phyloP scores from a whole-genome alignment of 1,140 invertebrate species.

The Drosophila rhopaloa region DNA sequence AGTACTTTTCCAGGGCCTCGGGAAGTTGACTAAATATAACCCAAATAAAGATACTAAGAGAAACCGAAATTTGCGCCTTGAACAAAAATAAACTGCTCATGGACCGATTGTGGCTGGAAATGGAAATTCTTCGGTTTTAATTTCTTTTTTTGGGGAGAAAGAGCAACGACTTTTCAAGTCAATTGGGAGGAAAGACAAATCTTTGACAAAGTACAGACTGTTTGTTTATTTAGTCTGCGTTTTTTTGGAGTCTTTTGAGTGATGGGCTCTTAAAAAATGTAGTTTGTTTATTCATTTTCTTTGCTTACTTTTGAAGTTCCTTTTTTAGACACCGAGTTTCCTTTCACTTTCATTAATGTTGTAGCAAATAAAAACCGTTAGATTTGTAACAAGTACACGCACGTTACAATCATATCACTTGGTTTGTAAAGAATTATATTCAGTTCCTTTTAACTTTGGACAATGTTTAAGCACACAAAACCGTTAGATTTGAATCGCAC shows the following conservation, averaged over 20 bases:
- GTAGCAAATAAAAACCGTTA: constrained; percentile 31
- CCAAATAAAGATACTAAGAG: constrained; percentile 22
- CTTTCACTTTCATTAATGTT: constrained; percentile 3
- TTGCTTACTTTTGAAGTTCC: constrained; percentile 18
- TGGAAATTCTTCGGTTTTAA: constrained; percentile 38
- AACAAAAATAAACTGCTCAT: constrained; percentile 61
- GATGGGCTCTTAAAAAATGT: constrained; percentile 31
- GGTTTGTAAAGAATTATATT: background rate
- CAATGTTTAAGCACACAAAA: background rate
- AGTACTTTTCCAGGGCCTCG: background rate
- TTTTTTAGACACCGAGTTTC: background rate
- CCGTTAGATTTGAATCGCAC: constrained; percentile 59
- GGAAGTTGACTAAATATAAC: constrained; percentile 36
- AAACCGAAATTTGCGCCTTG: constrained; percentile 43
- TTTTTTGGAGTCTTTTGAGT: constrained; percentile 28
- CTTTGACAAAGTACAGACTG: constrained; percentile 40
- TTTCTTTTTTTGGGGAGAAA: constrained; percentile 49
- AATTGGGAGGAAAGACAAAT: constrained; percentile 31
- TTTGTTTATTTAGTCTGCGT: constrained; percentile 41
- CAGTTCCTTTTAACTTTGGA: constrained; percentile 2
- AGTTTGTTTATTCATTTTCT: constrained; percentile 4
- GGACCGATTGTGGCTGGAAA: constrained; percentile 27
- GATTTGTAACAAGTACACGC: too few species aligned
- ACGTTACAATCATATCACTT: too few species aligned
- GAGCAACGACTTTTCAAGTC: constrained; percentile 65